Evolutionary conservation across 2,797 vertebrate genomes (phyloP).

Genomic region (Syncerus caffer): DNA sequence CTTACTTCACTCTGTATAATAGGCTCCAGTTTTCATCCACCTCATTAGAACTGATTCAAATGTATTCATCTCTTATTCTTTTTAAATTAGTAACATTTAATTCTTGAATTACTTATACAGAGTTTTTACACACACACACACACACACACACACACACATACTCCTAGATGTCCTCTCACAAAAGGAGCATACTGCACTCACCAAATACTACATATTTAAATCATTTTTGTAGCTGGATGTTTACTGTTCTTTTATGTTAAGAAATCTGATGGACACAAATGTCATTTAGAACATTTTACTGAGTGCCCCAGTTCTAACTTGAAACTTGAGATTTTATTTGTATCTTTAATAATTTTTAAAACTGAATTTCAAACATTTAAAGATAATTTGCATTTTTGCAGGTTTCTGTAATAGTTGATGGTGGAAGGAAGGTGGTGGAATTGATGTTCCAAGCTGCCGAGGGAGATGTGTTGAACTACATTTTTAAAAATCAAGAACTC

Average conservation of each 20-base stretch:
- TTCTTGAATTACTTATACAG: background rate
- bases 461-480: slow-evolving; percentile 88
- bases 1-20: too few relatives aligned
- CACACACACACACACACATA: background rate
- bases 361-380: slow-evolving; percentile 1
- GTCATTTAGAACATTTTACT: background rate
- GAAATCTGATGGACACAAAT: background rate
- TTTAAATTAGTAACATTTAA: background rate
- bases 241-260: background rate
- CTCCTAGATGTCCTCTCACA: background rate
- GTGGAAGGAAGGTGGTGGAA: slow-evolving; percentile 91
- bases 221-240: background rate
- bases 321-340: background rate
- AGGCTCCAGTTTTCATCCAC: too few relatives aligned
- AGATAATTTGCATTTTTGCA: slow-evolving; percentile 74
- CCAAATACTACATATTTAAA: background rate
- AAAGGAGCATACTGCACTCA: background rate
- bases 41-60: too few relatives aligned
- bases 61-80: background rate
- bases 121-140: background rate
- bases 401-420: slow-evolving; percentile 93
- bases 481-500: slow-evolving; percentile 94
- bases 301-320: background rate
- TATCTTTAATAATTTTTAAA: background rate
- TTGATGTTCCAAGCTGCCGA: slow-evolving; percentile 87